Percentiles rank a stretch among this genome's conserved stretches.
phyloP scores from a whole-genome alignment of 1,140 invertebrate genomes.

The Drosophila melanogaster region DNA sequence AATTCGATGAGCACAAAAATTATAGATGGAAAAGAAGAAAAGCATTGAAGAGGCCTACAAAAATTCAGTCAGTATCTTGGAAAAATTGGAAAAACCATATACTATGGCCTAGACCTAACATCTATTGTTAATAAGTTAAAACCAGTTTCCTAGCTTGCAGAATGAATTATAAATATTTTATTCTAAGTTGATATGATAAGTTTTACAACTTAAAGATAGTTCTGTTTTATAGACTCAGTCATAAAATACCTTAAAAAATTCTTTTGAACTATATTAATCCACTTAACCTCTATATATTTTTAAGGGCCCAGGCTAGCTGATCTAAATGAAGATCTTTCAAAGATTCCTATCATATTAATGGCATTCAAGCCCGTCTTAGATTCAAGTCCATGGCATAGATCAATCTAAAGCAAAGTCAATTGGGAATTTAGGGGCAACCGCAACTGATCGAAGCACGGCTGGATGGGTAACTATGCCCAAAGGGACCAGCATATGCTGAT shows the following conservation, averaged over 20 bases:
- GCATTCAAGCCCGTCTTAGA: background rate
- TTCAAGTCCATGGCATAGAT: conserved; percentile 41
- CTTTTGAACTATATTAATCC: too few species aligned
- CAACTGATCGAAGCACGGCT: conserved; percentile 64
- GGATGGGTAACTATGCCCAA: conserved; percentile 19
- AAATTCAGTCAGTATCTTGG: too few species aligned
- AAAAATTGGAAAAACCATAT: background rate
- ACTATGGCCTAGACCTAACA: background rate
- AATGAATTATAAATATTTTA: too few species aligned
- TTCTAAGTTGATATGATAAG: too few species aligned
- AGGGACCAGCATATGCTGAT: conserved; percentile 83
- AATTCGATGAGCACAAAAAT: conserved; percentile 42
- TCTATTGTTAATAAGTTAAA: too few species aligned
- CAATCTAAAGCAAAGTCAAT: conserved; percentile 76
- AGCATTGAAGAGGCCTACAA: background rate
- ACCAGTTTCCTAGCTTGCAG: too few species aligned
- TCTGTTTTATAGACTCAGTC: too few species aligned
- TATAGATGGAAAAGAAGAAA: conserved; percentile 11
- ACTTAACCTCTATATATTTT: too few species aligned
- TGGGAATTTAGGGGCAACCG: conserved; percentile 45
- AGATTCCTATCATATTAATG: conserved; percentile 19
- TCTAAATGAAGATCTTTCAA: conserved; percentile 1
- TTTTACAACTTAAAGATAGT: too few species aligned
- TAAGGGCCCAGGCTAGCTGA: background rate
- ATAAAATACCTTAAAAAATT: too few species aligned